Evolutionary conservation across 2,797 vertebrate genomes (phyloP), one percentile per base, ranked within the genome.

Genomic region (Crenichthys baileyi): DNA sequence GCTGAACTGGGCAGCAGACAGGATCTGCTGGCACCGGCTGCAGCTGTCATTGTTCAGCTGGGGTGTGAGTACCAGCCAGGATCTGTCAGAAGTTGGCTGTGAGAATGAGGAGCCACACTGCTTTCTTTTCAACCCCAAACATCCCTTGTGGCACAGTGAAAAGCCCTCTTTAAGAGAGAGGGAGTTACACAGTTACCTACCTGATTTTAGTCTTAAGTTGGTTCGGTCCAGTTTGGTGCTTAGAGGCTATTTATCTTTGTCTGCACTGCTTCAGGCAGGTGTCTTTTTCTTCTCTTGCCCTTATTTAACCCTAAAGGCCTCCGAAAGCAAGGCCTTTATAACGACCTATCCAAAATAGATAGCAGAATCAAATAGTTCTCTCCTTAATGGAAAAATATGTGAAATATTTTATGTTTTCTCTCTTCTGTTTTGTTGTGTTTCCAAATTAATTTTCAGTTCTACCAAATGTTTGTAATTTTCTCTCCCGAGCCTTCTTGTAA

Each of bases 241-340:
- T 83, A 92, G 87, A 89, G 79, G 85, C 87, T 88, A 91, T 93
- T 94, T 90, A 90, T 92, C 82, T 90, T 85, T 86, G 85, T 79
- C 73, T 79, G 58, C 26, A 9, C 51, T 75, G 73, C 65, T 80
- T 86, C 85, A 77, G 22, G 78, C 73, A 39, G 76, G 41, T 53
- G 60, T 79, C 63, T 79, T 44, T 68, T 75, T 55, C 75, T 74
- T 85, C 73, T 80, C 41, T 72, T 61, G 68, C 16, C 15, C 29
- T 72, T 22, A 72, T 22, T 72, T 7, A 36, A 36, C 50, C 29
- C 20, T 24, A 68, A 1, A 41, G 7, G 0, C 65, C 44, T 65
- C 31, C 22, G 22, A 20, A 68, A 13, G 22, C 39, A 68, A 55
- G 75, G 67, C 70, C 36, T 78, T 76, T 63, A 70, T 1, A 31